A percentile compares a stretch with the other conserved stretches of the same genome.
These are phyloP conservation scores for Drosophila triauraria DNA, from an alignment of 1,140 invertebrate genomes.

Conservation along the genomic window DNA sequence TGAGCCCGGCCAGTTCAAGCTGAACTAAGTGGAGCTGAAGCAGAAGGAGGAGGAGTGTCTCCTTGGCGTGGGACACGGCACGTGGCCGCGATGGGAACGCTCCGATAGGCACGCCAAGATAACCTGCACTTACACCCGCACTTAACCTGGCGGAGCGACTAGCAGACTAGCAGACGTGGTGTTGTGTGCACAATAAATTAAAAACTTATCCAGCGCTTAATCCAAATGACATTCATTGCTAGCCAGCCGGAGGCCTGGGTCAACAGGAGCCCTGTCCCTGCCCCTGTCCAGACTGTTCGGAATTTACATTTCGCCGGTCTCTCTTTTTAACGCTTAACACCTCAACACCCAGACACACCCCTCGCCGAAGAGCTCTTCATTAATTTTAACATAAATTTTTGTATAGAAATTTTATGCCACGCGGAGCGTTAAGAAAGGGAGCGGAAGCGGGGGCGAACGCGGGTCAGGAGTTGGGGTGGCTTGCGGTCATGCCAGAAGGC, in stretches of 20 bases:
- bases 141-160: constrained; percentile 31
- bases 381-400: constrained; percentile 75
- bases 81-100: constrained; percentile 59
- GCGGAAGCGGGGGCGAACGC: constrained; percentile 2
- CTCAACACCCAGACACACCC: constrained; percentile 62
- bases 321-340: constrained; percentile 61
- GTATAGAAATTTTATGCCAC: constrained; percentile 70
- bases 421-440: constrained; percentile 63
- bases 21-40: constrained; percentile 46
- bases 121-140: constrained; percentile 47
- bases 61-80: constrained; percentile 59
- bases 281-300: constrained; percentile 16
- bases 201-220: constrained; percentile 78
- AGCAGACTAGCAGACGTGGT: constrained; percentile 43
- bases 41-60: background rate
- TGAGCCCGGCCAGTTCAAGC: constrained; percentile 61
- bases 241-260: constrained; percentile 49
- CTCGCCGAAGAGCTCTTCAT: constrained; percentile 57
- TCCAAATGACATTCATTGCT: constrained; percentile 78
- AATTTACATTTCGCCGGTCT: constrained; percentile 55
- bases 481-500: constrained; percentile 25
- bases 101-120: constrained; percentile 60
- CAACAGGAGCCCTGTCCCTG: constrained; percentile 22
- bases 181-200: constrained; percentile 77
- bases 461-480: constrained; percentile 28